These are phyloP conservation scores for Drosophila insularis DNA, from an alignment of 1,140 invertebrate species.

Conservation along the genomic window DNA sequence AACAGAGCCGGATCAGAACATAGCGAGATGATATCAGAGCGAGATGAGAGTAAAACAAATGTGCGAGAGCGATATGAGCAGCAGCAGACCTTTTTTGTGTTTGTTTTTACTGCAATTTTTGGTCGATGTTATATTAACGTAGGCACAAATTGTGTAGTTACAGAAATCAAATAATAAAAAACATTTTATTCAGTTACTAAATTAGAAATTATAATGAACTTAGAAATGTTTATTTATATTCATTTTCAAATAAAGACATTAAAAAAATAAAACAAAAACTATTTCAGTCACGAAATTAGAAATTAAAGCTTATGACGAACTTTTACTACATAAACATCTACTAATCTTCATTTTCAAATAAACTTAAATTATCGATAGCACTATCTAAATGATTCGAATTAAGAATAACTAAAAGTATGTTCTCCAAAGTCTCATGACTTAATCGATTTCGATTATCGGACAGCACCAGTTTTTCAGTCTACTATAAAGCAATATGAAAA, in stretches of 20 bases:
- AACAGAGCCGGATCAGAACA: background rate
- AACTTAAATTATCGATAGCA: slow-evolving; percentile 20
- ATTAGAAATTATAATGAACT: background rate
- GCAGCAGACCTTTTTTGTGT: slow-evolving; percentile 4
- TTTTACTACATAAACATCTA: slow-evolving; percentile 12
- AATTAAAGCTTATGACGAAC: slow-evolving; percentile 6
- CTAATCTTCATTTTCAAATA: slow-evolving; percentile 20
- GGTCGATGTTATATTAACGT: too few species aligned
- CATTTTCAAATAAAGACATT: slow-evolving; percentile 4
- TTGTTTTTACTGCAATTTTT: background rate
- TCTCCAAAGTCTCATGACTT: slow-evolving; percentile 18
- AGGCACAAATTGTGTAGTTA: too few species aligned
- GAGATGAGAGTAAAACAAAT: slow-evolving; percentile 2
- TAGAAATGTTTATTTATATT: slow-evolving; percentile 2
- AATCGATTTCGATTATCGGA: slow-evolving; percentile 21
- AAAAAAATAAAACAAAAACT: background rate
- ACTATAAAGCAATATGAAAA: too few species aligned
- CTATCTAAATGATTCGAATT: slow-evolving; percentile 18
- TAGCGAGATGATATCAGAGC: background rate
- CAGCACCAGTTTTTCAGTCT: slow-evolving; percentile 10
- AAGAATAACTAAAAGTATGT: slow-evolving; percentile 16
- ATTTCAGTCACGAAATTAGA: slow-evolving; percentile 4
- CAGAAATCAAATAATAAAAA: too few species aligned
- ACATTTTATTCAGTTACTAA: too few species aligned
- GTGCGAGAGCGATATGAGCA: slow-evolving; percentile 5